Conservation (phyloP, 1,140 invertebrate genomes). For the Lamellibrachia luymesi region DNA sequence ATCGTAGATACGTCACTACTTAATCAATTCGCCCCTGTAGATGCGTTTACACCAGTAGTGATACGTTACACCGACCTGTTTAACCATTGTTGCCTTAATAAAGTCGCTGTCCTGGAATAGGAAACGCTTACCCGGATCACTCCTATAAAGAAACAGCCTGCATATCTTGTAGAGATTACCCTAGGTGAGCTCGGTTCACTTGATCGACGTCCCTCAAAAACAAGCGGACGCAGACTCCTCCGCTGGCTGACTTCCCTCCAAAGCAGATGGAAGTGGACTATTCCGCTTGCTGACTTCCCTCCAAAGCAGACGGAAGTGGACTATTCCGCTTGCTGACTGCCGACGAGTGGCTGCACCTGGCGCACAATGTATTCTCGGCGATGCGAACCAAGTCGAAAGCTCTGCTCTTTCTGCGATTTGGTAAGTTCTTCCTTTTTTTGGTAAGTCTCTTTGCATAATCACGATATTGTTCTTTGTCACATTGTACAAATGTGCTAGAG, state of each 20-base stretch:
- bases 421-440: neutral
- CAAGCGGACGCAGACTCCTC: neutral
- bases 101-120: too few species aligned
- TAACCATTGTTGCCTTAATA: too few species aligned
- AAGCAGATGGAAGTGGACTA: neutral
- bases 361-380: neutral
- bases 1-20: too few species aligned
- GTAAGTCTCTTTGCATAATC: neutral
- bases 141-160: neutral
- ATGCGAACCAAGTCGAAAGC: neutral
- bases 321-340: neutral
- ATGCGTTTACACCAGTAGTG: too few species aligned
- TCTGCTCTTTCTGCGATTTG: neutral
- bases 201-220: neutral
- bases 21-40: too few species aligned
- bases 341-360: neutral
- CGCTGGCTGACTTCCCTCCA: neutral
- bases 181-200: neutral
- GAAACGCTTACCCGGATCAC: too few species aligned
- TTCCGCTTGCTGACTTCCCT: neutral
- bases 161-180: neutral
- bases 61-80: too few species aligned
- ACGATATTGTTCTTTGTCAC: too few species aligned
- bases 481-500: too few species aligned
- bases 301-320: neutral